Conservation (phyloP, 1,140 invertebrate species). For the Bombus affinis region DNA sequence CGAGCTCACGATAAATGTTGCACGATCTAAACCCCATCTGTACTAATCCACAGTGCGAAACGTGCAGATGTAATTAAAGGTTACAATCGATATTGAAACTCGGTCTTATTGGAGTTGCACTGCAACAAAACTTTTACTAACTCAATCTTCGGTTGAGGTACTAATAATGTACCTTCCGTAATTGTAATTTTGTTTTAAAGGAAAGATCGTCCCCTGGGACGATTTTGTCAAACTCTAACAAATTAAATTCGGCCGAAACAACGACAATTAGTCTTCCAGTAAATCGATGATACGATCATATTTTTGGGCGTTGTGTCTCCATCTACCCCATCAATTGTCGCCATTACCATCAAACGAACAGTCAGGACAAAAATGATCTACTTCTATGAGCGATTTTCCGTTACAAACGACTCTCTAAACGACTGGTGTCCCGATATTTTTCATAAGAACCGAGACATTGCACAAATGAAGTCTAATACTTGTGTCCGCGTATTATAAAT, state of each 20-base stretch:
- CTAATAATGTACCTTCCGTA: neutral
- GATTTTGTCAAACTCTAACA: neutral
- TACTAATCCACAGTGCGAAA: too few species aligned
- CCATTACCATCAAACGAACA: neutral
- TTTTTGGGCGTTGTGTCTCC: neutral
- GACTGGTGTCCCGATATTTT: neutral
- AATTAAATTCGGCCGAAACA: neutral
- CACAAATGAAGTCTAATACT: conserved; percentile 26
- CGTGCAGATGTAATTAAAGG: neutral
- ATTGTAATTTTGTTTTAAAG: neutral
- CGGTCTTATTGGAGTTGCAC: neutral
- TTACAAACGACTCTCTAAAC: conserved; percentile 13
- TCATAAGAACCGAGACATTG: neutral
- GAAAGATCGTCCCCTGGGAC: neutral
- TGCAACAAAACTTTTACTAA: neutral
- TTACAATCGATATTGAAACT: neutral
- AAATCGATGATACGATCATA: neutral
- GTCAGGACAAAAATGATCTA: neutral
- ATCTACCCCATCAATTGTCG: neutral
- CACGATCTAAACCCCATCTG: too few species aligned
- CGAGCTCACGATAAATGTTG: too few species aligned
- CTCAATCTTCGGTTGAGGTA: neutral
- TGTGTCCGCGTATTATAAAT: conserved; percentile 43
- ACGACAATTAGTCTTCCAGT: neutral
- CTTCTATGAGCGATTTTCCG: neutral